Conservation (phyloP, 2,888 invertebrate genomes). For the Entomobrya multifasciata region DNA sequence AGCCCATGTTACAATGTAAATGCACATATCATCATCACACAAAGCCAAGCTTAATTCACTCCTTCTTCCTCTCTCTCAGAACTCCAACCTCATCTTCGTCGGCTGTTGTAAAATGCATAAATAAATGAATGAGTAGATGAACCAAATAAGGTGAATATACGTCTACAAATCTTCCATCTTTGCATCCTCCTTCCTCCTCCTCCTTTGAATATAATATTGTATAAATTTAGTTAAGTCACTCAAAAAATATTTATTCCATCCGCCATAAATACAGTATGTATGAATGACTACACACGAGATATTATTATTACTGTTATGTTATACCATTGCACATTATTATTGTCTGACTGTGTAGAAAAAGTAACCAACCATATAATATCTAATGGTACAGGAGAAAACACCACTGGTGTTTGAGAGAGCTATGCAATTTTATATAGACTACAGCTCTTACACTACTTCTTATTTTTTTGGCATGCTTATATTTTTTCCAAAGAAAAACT, state of each 20-base stretch:
- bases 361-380: conserved; percentile 27
- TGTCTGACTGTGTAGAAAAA: conserved; percentile 5
- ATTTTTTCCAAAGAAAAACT: conserved; percentile 52
- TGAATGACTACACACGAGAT: conserved; percentile 39
- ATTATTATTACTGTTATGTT: conserved; percentile 34
- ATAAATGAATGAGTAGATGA: conserved; percentile 65
- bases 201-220: conserved; percentile 28
- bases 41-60: neutral
- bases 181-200: conserved; percentile 4
- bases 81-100: conserved; percentile 22
- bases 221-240: conserved; percentile 42
- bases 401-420: conserved; percentile 15
- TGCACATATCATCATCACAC: neutral
- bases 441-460: too few relatives aligned
- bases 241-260: conserved; percentile 37
- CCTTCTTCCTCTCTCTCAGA: conserved; percentile 27
- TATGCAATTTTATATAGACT: too few relatives aligned
- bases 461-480: conserved; percentile 59
- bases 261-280: conserved; percentile 21
- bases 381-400: conserved; percentile 8
- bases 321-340: conserved; percentile 29
- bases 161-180: conserved; percentile 27
- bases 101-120: conserved; percentile 63
- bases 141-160: conserved; percentile 56
- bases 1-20: conserved; percentile 54